These are phyloP conservation scores for Ditylenchus dipsaci DNA, from an alignment of 1,140 invertebrate species.

Conservation along the genomic window DNA sequence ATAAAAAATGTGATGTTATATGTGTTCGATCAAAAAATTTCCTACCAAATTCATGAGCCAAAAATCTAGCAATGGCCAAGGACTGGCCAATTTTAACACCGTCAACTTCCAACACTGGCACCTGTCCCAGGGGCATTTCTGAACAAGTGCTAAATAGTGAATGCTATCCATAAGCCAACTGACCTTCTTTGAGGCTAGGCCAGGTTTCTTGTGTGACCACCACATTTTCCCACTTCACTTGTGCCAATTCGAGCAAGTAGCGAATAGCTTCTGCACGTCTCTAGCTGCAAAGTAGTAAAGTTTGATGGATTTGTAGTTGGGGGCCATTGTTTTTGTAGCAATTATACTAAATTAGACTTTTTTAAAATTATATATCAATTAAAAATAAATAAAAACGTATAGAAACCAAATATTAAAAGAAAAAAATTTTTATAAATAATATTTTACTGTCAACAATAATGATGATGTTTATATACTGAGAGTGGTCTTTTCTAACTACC, in stretches of 20 bases:
- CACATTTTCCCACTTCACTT: constrained; percentile 4
- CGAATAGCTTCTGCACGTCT: background rate
- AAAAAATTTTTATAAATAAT: no score
- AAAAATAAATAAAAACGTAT: no score
- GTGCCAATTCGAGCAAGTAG: background rate
- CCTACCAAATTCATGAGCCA: constrained; percentile 41
- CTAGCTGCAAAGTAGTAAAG: constrained; percentile 1
- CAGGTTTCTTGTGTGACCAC: constrained; percentile 15
- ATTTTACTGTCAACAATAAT: no score
- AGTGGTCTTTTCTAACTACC: no score
- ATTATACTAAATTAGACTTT: no score
- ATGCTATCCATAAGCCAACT: background rate
- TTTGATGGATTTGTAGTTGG: constrained; percentile 3
- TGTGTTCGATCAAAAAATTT: constrained; percentile 1
- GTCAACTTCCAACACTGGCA: constrained; percentile 50
- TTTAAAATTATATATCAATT: no score
- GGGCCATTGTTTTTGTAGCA: background rate
- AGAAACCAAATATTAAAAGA: no score
- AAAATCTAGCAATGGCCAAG: constrained; percentile 39
- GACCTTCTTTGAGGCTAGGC: constrained; percentile 6
- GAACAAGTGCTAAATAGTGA: constrained; percentile 1
- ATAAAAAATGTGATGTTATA: no score
- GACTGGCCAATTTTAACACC: constrained; percentile 45
- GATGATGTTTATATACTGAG: no score
- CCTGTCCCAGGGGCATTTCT: constrained; percentile 50